Evolutionary conservation across 2,113 vertebrate genomes (phyloP).

Genomic region (Leptosomus discolor): DNA sequence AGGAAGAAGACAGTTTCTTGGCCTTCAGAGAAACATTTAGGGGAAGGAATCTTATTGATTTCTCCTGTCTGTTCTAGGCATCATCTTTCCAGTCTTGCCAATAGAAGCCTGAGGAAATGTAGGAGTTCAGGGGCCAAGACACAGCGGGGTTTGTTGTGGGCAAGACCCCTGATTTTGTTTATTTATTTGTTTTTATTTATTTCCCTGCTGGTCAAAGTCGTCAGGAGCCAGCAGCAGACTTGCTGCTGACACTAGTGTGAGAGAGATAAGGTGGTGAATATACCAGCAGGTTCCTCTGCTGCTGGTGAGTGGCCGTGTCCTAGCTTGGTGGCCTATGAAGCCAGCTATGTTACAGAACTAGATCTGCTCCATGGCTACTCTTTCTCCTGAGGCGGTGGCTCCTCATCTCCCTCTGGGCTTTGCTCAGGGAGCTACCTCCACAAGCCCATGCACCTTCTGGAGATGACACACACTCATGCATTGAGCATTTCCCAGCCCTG

Average conservation of each 20-base stretch:
- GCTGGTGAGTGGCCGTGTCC: rapidly evolving
- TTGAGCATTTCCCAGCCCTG: background rate
- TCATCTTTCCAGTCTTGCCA: background rate
- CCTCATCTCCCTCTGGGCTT: background rate
- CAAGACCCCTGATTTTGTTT: background rate
- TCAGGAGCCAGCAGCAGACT: background rate
- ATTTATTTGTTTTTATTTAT: background rate
- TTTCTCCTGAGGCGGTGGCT: background rate
- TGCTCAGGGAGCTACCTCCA: background rate
- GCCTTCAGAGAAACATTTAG: background rate
- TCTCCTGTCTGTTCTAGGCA: background rate
- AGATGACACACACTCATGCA: background rate
- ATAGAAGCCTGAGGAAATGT: background rate
- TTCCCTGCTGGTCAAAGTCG: background rate
- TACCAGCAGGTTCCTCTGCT: background rate
- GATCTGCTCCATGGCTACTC: rapidly evolving
- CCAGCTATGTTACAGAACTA: background rate
- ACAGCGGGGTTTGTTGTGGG: background rate
- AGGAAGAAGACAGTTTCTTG: background rate
- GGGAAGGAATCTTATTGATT: background rate
- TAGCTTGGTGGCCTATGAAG: rapidly evolving
- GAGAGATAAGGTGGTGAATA: background rate
- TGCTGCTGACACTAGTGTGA: background rate
- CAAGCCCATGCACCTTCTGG: background rate
- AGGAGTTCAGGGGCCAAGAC: background rate